A percentile compares a stretch with the other conserved stretches of the same genome.
Conservation (phyloP, 2,888 invertebrate genomes). For the Norana najaformis region DNA sequence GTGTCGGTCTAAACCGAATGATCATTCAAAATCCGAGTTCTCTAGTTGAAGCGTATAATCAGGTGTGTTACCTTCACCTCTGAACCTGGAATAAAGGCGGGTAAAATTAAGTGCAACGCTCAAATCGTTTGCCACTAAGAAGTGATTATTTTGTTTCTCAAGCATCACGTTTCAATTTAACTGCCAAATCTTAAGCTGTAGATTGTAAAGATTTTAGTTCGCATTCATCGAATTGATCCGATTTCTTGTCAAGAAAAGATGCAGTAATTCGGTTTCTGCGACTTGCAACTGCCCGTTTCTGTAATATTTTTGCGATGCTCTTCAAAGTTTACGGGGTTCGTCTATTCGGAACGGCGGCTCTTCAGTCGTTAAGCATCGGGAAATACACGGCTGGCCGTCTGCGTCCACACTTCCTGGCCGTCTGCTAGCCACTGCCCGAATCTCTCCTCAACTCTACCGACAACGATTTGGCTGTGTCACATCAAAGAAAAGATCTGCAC, state of each 20-base stretch:
- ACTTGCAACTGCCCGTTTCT: background rate
- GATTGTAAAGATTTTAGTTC: background rate
- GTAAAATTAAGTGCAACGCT: no score
- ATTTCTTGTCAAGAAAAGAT: background rate
- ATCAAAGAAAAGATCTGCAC: background rate
- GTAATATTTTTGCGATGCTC: background rate
- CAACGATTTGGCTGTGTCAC: constrained; percentile 27
- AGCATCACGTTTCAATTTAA: background rate
- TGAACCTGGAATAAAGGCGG: no score
- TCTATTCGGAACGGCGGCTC: constrained; percentile 81
- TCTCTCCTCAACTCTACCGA: constrained; percentile 44
- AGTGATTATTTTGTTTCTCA: background rate
- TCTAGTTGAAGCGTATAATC: no score
- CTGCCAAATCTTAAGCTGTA: background rate
- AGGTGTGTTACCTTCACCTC: no score
- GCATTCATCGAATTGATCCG: background rate
- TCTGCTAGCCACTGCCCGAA: constrained; percentile 74
- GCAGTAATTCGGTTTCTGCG: background rate
- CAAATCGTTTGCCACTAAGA: no score
- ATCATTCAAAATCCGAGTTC: no score
- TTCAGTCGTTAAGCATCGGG: constrained; percentile 82
- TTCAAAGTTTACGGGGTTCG: constrained; percentile 69
- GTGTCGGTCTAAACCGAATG: no score
- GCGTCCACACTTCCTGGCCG: constrained; percentile 87
- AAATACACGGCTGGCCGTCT: constrained; percentile 89